Percentiles rank a stretch among this genome's conserved stretches.
Evolutionary conservation across 2,888 invertebrate genomes (phyloP).

Genomic region (Folsomia manolachei): DNA sequence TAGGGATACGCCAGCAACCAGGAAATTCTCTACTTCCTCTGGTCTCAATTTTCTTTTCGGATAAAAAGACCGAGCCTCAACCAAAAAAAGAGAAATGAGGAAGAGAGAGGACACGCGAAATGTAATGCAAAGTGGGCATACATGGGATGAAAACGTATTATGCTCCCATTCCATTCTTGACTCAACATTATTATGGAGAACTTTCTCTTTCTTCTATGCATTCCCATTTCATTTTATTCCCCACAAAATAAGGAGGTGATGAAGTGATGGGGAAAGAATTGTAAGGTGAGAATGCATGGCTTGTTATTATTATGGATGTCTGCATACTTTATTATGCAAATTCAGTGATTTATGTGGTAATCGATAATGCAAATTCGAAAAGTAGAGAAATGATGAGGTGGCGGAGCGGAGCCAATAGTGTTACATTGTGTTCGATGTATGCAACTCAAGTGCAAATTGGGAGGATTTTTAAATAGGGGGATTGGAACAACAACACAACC

Average conservation of each 20-base stretch:
- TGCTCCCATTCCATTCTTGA: not conserved
- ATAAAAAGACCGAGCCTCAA: slow-evolving; percentile 1
- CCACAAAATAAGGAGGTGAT: not conserved
- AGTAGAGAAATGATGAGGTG: not conserved
- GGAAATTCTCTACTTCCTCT: slow-evolving; percentile 44
- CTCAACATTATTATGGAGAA: not conserved
- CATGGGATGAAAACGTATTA: not conserved
- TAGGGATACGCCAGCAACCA: slow-evolving; percentile 32
- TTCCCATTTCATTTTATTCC: slow-evolving; percentile 1
- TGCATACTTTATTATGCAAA: slow-evolving; percentile 13
- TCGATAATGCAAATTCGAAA: slow-evolving; percentile 13
- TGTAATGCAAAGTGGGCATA: not conserved
- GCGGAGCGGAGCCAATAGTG: not conserved
- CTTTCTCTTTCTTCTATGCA: not conserved
- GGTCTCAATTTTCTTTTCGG: slow-evolving; percentile 15
- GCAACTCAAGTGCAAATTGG: slow-evolving; percentile 7
- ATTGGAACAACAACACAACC: too few relatives aligned
- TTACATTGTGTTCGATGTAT: not conserved
- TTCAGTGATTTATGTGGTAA: slow-evolving; percentile 8
- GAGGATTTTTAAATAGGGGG: too few relatives aligned
- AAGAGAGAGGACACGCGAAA: not conserved
- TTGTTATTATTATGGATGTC: slow-evolving; percentile 7
- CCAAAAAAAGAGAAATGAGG: not conserved
- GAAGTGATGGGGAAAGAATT: not conserved
- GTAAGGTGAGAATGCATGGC: slow-evolving; percentile 5